Conservation (phyloP, 1,140 invertebrate species). For the Drosophila asahinai region DNA sequence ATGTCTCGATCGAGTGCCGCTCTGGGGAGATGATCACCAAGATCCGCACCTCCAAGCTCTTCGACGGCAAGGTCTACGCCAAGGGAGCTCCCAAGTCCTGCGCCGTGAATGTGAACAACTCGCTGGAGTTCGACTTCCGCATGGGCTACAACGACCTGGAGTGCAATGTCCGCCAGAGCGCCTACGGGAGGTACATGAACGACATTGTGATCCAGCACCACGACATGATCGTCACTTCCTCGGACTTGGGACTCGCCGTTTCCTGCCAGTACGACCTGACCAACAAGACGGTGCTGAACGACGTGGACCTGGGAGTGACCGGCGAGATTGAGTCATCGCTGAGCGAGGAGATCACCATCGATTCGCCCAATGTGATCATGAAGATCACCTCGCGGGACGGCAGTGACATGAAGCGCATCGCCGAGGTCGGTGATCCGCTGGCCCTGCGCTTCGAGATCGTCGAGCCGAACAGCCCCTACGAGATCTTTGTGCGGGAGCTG, state of each 20-base stretch:
- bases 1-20: conserved; percentile 96
- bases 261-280: conserved; percentile 97
- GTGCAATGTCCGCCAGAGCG: conserved; percentile 95
- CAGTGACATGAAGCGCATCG: conserved; percentile 91
- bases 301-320: conserved; percentile 94
- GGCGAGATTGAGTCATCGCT: conserved; percentile 93
- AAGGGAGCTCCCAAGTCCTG: conserved; percentile 97
- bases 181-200: conserved; percentile 93
- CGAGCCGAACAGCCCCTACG: conserved; percentile 95
- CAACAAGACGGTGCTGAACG: conserved; percentile 96
- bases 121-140: conserved; percentile 93
- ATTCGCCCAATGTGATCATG: conserved; percentile 97
- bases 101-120: conserved; percentile 93
- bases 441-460: conserved; percentile 96
- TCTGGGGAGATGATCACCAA: conserved; percentile 96
- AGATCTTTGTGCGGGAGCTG: conserved; percentile 97
- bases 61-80: conserved; percentile 97
- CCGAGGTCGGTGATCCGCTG: conserved; percentile 95
- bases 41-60: conserved; percentile 96
- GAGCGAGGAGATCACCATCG: conserved; percentile 94
- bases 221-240: conserved; percentile 97
- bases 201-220: conserved; percentile 97
- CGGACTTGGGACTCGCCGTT: conserved; percentile 96
- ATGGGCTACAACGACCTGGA: conserved; percentile 96
- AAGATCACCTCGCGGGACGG: conserved; percentile 93